Conservation (phyloP, 1,140 invertebrate species). For the Lordiphosa collinella region DNA sequence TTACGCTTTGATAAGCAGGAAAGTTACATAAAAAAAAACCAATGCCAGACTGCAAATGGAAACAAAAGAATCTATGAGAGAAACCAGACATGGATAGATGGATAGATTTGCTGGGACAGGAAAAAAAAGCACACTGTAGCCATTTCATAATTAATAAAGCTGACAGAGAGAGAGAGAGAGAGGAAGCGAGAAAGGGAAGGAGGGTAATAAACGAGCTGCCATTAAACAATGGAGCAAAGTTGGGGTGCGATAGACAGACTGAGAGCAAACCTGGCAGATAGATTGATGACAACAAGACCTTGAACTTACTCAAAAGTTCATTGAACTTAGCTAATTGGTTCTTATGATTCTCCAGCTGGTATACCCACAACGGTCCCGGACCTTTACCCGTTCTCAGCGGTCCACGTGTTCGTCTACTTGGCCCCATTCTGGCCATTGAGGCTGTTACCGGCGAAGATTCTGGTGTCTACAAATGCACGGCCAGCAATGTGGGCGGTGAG, state of each 20-base stretch:
- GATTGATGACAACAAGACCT: constrained; percentile 21
- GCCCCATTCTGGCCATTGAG: constrained; percentile 86
- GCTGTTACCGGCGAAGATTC: constrained; percentile 86
- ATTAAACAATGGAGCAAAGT: constrained; percentile 53
- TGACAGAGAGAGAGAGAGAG: no score
- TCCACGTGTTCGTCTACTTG: constrained; percentile 84
- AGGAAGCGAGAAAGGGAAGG: constrained; percentile 4
- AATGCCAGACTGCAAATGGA: constrained; percentile 49
- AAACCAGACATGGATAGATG: constrained; percentile 25
- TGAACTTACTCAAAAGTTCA: constrained; percentile 32
- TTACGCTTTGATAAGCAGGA: constrained; percentile 73
- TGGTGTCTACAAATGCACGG: constrained; percentile 85
- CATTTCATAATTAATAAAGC: constrained; percentile 73
- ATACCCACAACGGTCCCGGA: constrained; percentile 84
- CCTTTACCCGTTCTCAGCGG: constrained; percentile 84
- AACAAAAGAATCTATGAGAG: constrained; percentile 71
- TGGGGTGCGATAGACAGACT: background rate
- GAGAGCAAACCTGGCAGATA: constrained; percentile 15
- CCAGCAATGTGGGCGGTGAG: constrained; percentile 86
- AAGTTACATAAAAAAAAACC: constrained; percentile 62
- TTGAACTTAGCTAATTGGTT: no score
- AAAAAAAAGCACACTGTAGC: constrained; percentile 28
- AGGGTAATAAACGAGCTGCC: constrained; percentile 59
- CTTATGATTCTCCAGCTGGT: constrained; percentile 81
- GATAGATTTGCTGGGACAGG: constrained; percentile 26